Percentiles rank a stretch among this genome's conserved stretches.
Conservation (phyloP, 2,797 vertebrate species). For the Schizothorax lantsangensis region DNA sequence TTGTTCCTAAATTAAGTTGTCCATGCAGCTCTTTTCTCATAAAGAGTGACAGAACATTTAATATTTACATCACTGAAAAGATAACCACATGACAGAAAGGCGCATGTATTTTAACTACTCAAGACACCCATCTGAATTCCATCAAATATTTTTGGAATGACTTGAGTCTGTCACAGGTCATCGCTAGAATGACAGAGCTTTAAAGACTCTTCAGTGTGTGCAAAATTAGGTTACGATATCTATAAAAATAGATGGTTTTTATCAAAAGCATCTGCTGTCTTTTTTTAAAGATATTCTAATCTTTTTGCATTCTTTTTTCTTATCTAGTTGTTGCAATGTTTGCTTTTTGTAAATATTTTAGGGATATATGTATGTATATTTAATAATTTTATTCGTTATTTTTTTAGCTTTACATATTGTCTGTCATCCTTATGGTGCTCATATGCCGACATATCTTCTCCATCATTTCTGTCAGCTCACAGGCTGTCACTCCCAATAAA, state of each 20-base stretch:
- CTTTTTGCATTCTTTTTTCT: neutral
- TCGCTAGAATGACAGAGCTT: neutral
- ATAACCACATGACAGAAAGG: neutral
- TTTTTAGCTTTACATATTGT: neutral
- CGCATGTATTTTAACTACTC: neutral
- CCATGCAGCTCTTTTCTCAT: neutral
- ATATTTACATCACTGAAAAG: neutral
- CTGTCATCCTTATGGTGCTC: neutral
- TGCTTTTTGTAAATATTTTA: slow-evolving; percentile 2
- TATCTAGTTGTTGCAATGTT: neutral
- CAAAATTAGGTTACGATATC: neutral
- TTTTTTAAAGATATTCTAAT: neutral
- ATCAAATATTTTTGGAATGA: neutral
- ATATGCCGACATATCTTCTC: neutral
- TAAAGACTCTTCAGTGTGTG: neutral
- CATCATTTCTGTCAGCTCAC: neutral
- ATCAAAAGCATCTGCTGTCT: neutral
- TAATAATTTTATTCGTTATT: neutral
- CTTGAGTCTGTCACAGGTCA: neutral
- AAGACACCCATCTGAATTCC: neutral
- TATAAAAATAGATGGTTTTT: neutral
- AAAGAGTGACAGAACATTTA: neutral
- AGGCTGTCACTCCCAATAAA: neutral
- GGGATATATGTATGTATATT: neutral
- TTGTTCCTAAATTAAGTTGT: neutral